Evolutionary conservation across 1,140 invertebrate genomes (phyloP).

Genomic region (Drosophila kanapiae): DNA sequence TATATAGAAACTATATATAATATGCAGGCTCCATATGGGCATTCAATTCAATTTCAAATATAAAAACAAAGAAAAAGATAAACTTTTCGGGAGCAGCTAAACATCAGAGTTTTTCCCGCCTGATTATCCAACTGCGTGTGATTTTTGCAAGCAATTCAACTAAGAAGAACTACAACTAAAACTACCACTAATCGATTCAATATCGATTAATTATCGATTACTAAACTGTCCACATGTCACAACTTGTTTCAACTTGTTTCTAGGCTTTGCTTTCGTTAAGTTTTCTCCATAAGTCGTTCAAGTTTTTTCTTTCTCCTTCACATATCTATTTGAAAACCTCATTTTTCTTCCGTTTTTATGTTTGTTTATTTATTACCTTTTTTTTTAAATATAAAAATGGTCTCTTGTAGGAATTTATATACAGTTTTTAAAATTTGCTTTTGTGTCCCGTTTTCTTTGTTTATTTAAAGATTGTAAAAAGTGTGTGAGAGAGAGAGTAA

Average conservation of each 20-base stretch:
- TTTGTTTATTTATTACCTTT: conserved; percentile 56
- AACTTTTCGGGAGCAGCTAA: not conserved
- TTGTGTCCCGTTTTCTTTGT: conserved; percentile 12
- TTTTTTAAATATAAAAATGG: conserved; percentile 11
- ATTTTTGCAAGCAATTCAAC: conserved; percentile 27
- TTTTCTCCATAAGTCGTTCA: conserved; percentile 47
- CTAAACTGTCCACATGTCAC: conserved; percentile 62
- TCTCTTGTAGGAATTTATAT: conserved; percentile 12
- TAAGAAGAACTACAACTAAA: not conserved
- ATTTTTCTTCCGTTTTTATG: conserved; percentile 16
- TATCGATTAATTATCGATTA: conserved; percentile 18
- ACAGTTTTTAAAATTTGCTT: conserved; percentile 15
- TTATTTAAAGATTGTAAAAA: conserved; percentile 34
- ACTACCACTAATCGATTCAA: not conserved
- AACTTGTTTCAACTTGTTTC: conserved; percentile 44
- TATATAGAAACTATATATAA: not conserved
- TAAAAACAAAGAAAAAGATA: not conserved
- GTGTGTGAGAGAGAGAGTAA: not conserved
- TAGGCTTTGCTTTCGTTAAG: conserved; percentile 60
- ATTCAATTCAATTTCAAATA: conserved; percentile 5
- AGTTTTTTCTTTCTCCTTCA: conserved; percentile 34
- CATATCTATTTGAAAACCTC: not conserved
- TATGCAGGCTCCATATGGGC: conserved; percentile 16
- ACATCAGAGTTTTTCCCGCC: conserved; percentile 23
- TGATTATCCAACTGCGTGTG: conserved; percentile 24